phyloP scores from a whole-genome alignment of 2,113 vertebrate genomes.

The Hyla sarda region DNA sequence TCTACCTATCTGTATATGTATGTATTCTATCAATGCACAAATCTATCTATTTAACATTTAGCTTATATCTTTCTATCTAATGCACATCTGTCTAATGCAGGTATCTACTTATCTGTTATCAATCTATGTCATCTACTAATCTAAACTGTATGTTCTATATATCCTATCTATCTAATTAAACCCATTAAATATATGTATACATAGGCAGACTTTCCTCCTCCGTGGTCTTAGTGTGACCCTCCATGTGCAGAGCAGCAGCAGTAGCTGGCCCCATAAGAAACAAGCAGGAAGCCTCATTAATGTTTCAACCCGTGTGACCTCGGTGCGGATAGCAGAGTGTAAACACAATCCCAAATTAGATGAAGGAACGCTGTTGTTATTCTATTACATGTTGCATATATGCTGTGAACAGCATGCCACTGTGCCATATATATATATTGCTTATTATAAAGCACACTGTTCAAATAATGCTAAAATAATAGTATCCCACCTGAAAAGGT shows the following conservation, averaged over 20 bases:
- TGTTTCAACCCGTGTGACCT: slow-evolving; percentile 81
- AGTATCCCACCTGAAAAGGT: slow-evolving; percentile 8
- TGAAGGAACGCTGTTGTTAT: slow-evolving; percentile 68
- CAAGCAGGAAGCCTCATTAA: slow-evolving; percentile 79
- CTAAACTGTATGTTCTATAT: not conserved
- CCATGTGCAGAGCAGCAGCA: slow-evolving; percentile 64
- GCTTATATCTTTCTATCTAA: not conserved
- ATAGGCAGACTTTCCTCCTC: too few relatives aligned
- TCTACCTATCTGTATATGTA: not conserved
- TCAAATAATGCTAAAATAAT: slow-evolving; percentile 51
- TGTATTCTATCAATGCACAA: not conserved
- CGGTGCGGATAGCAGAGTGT: slow-evolving; percentile 70
- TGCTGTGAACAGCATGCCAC: slow-evolving; percentile 62
- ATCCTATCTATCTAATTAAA: not conserved
- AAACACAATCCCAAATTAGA: slow-evolving; percentile 81
- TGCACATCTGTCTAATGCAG: not conserved
- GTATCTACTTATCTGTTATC: not conserved
- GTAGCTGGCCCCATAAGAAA: slow-evolving; percentile 74
- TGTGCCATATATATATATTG: slow-evolving; percentile 45
- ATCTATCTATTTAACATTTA: not conserved
- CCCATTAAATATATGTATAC: too few relatives aligned
- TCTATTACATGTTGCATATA: slow-evolving; percentile 67
- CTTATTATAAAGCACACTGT: not conserved
- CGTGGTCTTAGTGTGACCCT: too few relatives aligned
- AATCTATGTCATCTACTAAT: not conserved